These are phyloP conservation scores for Malthinus seriepunctatus DNA, from an alignment of 2,888 invertebrate genomes.

Conservation along the genomic window DNA sequence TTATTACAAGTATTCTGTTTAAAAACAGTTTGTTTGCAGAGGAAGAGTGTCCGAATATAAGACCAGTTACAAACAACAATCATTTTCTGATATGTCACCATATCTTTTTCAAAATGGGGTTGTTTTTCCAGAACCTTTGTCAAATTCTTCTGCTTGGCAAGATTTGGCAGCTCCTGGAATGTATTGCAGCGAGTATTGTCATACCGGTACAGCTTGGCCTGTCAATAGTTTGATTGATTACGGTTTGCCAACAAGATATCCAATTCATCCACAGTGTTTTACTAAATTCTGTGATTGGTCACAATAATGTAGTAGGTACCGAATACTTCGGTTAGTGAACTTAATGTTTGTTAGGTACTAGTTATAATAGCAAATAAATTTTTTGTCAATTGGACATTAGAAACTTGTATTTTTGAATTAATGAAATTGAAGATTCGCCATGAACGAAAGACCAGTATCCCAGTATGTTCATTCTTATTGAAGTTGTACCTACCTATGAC, in stretches of 20 bases:
- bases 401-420: too few relatives aligned
- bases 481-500: too few relatives aligned
- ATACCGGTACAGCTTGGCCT: slow-evolving; percentile 53
- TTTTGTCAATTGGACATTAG: too few relatives aligned
- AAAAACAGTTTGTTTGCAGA: slow-evolving; percentile 37
- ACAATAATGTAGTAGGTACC: slow-evolving; percentile 7
- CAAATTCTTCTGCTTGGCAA: slow-evolving; percentile 47
- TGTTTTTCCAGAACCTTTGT: slow-evolving; percentile 41
- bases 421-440: too few relatives aligned
- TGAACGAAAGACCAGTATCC: too few relatives aligned
- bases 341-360: too few relatives aligned
- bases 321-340: too few relatives aligned
- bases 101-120: slow-evolving; percentile 42
- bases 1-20: background rate
- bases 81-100: slow-evolving; percentile 45
- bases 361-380: too few relatives aligned
- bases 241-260: slow-evolving; percentile 10
- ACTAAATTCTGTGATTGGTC: slow-evolving; percentile 21
- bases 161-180: slow-evolving; percentile 50
- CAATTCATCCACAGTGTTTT: slow-evolving; percentile 18
- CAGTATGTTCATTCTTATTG: too few relatives aligned
- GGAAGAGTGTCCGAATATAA: slow-evolving; percentile 47
- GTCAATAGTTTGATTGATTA: slow-evolving; percentile 45
- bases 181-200: slow-evolving; percentile 55
- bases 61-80: slow-evolving; percentile 44